Base-by-base conservation (phyloP, 1,140 invertebrate species). In the Sinonovacula constricta region DNA sequence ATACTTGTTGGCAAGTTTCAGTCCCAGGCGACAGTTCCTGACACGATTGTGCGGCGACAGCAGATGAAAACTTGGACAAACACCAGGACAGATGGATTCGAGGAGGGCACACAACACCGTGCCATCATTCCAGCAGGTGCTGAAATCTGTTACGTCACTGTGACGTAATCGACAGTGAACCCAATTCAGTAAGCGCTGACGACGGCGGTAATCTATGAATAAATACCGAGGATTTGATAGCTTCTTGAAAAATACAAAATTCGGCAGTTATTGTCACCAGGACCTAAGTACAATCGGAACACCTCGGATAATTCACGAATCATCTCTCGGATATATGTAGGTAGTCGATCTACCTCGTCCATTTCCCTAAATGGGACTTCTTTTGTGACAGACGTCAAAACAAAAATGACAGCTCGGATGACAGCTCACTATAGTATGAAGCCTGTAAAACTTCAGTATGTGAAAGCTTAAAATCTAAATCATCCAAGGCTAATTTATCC, bases 11-110 rank as follows among this genome's bases (percentile, higher is more conserved):
- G 90, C 84, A 12, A 92, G 71, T 34, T 84, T 83, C 1, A 91
- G 85, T 10, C 86, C 91, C 24, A 91, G 83, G 10, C 88, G 79
- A 57, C 90, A 87, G 79, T 92, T 92, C 62, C 88, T 86, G 15
- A 90, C 79, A 1, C 84, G 74, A 74, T 91, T 86, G 22, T 90
- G 83, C 0, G 84, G 83, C 67, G 89, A 88, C 5, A 92, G 83
- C 1, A 89, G 82, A 31, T 88, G 78, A 56, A 83, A 88, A n/a
- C 87, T 83, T 0, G 90, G 90, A 81, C 88, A 91, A 18, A 85
- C 79, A 0, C 90, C 91, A 2, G 90, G 91, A 24, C 81, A 79
- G 14, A 92, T 63, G 0, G 85, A 81, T 62, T 92, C 90, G 14
- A 92, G 51, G 0, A 92, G 80, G 33, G 88, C 85, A 69, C 90